These are phyloP conservation scores for Hepsetus odoe DNA, from an alignment of 2,113 vertebrate genomes.

Conservation along the genomic window DNA sequence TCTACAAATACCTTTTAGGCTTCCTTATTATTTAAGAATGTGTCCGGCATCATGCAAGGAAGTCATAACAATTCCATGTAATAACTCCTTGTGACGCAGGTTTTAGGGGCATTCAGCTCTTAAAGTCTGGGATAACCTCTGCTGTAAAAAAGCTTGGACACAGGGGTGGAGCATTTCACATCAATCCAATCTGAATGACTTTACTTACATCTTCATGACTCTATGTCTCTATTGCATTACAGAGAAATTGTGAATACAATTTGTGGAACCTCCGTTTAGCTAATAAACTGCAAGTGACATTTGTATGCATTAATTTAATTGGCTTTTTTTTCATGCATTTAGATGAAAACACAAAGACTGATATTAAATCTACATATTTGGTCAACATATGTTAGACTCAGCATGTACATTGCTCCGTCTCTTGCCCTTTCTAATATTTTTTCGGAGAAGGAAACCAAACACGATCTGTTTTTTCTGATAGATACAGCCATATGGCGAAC, in stretches of 20 bases:
- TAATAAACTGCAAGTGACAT: background rate
- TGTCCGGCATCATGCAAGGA: background rate
- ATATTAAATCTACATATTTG: conserved; percentile 31
- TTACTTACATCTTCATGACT: too few species aligned
- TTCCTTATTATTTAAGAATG: too few species aligned
- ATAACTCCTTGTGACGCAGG: background rate
- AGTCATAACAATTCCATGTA: background rate
- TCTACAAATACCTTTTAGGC: too few species aligned
- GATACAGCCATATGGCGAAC: background rate
- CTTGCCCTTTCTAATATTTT: conserved; percentile 47
- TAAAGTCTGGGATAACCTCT: background rate
- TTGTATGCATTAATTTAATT: background rate
- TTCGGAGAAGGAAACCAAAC: conserved; percentile 51
- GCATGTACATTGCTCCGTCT: conserved; percentile 12
- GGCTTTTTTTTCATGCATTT: background rate
- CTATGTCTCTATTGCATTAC: too few species aligned
- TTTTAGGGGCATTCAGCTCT: background rate
- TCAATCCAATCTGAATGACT: too few species aligned
- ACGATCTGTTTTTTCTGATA: conserved; percentile 47
- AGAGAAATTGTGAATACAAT: too few species aligned
- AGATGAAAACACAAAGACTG: background rate
- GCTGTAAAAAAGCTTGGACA: too few species aligned
- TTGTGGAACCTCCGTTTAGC: background rate
- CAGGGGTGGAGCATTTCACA: too few species aligned
- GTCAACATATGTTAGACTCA: background rate